A percentile compares a stretch with the other conserved stretches of the same genome.
phyloP scores from a whole-genome alignment of 2,113 vertebrate species.

The Charadrius vociferus region DNA sequence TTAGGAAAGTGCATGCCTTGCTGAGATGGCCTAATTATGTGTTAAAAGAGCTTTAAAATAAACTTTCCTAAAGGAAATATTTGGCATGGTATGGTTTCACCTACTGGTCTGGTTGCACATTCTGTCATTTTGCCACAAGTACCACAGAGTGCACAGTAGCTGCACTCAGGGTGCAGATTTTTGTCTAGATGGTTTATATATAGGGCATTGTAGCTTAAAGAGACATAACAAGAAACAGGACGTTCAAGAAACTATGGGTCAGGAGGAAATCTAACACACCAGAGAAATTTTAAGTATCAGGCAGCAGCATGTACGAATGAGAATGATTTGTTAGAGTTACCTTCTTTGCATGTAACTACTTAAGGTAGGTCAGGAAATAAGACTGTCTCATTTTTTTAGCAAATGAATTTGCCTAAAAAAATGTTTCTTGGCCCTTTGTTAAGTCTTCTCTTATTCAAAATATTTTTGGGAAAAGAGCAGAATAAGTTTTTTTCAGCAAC shows the following conservation, averaged over 20 bases:
- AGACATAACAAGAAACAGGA: not conserved
- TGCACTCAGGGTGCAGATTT: not conserved
- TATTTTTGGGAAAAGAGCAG: not conserved
- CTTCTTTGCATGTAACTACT: not conserved
- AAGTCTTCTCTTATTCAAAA: not conserved
- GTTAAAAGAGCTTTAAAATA: conserved; percentile 9
- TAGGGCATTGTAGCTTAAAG: not conserved
- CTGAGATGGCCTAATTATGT: not conserved
- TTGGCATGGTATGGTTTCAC: not conserved
- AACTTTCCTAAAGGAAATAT: not conserved
- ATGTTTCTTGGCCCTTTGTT: not conserved
- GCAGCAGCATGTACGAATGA: not conserved
- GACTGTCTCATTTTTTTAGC: not conserved
- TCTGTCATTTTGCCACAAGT: not conserved
- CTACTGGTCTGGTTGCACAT: not conserved
- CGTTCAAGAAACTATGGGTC: not conserved
- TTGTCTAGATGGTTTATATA: not conserved
- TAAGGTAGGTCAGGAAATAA: not conserved
- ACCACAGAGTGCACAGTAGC: not conserved
- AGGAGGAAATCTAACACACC: not conserved
- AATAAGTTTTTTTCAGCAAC: not conserved
- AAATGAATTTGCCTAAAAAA: not conserved
- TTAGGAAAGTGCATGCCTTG: not conserved
- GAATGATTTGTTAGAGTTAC: not conserved
- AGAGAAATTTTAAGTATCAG: not conserved